A percentile compares a stretch with the other conserved stretches of the same genome.
These are phyloP conservation scores for Grammomys dolichurus DNA, from an alignment of 2,113 vertebrate genomes.

Conservation along the genomic window DNA sequence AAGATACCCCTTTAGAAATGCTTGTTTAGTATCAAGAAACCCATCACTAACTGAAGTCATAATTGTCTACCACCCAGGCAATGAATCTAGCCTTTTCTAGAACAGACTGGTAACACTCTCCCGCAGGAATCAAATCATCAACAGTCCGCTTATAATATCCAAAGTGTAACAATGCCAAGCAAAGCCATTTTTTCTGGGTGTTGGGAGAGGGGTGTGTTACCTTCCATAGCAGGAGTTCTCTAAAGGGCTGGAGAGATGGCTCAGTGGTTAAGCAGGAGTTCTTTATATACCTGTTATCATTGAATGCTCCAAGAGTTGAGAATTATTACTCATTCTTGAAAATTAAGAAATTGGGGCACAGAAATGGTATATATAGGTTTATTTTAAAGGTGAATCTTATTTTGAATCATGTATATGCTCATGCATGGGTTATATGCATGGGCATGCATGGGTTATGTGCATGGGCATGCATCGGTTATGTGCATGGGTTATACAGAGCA, in stretches of 20 bases:
- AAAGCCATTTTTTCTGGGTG: not conserved
- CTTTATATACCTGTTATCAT: not conserved
- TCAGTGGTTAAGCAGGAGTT: not conserved
- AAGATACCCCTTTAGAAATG: not conserved
- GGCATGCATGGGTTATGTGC: too few relatives aligned
- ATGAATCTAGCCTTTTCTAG: not conserved
- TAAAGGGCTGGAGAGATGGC: too few relatives aligned
- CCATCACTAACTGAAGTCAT: not conserved
- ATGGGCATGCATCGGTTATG: too few relatives aligned
- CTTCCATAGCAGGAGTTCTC: not conserved
- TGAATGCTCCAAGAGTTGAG: not conserved
- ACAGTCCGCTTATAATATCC: not conserved
- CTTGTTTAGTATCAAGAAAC: not conserved
- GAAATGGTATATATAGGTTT: not conserved
- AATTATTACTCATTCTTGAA: not conserved
- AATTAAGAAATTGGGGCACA: not conserved
- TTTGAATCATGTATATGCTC: too few relatives aligned
- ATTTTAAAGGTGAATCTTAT: not conserved
- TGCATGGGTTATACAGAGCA: not conserved
- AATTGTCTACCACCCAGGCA: not conserved
- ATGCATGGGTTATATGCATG: too few relatives aligned
- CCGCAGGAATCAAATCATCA: not conserved
- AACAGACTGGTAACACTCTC: not conserved
- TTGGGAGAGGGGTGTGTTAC: not conserved
- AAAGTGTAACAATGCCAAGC: not conserved